Percentiles rank a stretch among this genome's conserved stretches.
phyloP scores from a whole-genome alignment of 1,140 invertebrate genomes.

The Pseudachorutes palmiensis region DNA sequence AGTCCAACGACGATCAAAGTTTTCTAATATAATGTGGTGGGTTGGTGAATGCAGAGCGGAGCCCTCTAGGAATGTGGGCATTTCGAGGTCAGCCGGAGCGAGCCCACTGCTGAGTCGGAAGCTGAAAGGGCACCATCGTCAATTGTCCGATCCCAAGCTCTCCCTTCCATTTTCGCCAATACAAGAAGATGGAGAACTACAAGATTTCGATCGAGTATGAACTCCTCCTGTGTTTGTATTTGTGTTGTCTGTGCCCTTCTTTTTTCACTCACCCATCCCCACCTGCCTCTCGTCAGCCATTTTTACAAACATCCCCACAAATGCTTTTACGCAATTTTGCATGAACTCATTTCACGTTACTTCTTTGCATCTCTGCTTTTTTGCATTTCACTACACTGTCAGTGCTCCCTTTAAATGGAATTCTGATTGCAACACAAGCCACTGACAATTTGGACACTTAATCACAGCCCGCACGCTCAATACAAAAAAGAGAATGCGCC shows the following conservation, averaged over 20 bases:
- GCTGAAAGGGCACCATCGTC: slow-evolving; percentile 46
- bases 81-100: slow-evolving; percentile 39
- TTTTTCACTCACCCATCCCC: slow-evolving; percentile 10
- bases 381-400: too few relatives aligned
- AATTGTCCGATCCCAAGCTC: slow-evolving; percentile 49
- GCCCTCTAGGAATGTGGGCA: slow-evolving; percentile 38
- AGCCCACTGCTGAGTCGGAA: slow-evolving; percentile 41
- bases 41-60: slow-evolving; percentile 39
- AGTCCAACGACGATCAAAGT: slow-evolving; percentile 15
- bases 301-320: too few relatives aligned
- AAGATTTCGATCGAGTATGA: slow-evolving; percentile 38
- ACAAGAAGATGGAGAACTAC: slow-evolving; percentile 47
- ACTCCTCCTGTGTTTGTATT: slow-evolving; percentile 38
- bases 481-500: too few relatives aligned
- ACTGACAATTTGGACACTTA: too few relatives aligned
- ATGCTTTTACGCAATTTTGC: too few relatives aligned
- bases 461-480: too few relatives aligned
- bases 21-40: slow-evolving; percentile 35
- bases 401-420: too few relatives aligned
- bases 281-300: background rate
- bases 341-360: too few relatives aligned
- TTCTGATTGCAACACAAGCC: too few relatives aligned
- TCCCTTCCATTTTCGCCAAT: slow-evolving; percentile 50
- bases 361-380: too few relatives aligned
- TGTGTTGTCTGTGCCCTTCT: slow-evolving; percentile 39